Conservation (phyloP, 1,140 invertebrate species). For the Rhizoglyphus robini region DNA sequence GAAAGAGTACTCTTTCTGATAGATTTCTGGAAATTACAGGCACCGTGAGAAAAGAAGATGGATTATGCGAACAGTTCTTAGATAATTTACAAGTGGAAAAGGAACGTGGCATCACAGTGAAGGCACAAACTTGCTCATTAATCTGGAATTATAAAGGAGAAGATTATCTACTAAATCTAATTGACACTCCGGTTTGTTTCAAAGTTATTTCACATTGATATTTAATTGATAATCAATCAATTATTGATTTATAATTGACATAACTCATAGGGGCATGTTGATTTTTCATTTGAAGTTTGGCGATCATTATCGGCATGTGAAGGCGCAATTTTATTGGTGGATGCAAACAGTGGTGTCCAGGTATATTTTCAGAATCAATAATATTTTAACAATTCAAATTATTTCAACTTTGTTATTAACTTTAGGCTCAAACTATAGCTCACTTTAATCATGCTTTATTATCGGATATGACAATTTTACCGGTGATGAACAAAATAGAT, state of each 20-base stretch:
- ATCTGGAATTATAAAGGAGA: conserved; percentile 46
- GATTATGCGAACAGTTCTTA: conserved; percentile 52
- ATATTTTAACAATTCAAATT: background rate
- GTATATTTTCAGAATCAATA: background rate
- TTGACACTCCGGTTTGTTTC: conserved; percentile 75
- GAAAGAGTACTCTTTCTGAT: conserved; percentile 33
- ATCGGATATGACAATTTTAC: conserved; percentile 65
- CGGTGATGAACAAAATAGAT: conserved; percentile 94
- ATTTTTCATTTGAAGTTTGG: conserved; percentile 88
- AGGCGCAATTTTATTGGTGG: conserved; percentile 84
- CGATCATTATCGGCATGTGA: conserved; percentile 76
- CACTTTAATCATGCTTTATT: conserved; percentile 86
- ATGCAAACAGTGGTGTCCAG: conserved; percentile 85
- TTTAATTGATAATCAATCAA: background rate
- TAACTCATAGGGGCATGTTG: conserved; percentile 82
- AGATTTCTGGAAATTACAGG: conserved; percentile 34
- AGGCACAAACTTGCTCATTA: conserved; percentile 87
- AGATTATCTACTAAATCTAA: conserved; percentile 80
- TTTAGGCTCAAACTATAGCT: conserved; percentile 78
- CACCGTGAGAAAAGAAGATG: conserved; percentile 51
- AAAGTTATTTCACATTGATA: conserved; percentile 8
- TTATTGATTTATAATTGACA: conserved; percentile 14
- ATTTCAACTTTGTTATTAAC: background rate
- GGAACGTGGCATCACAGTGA: conserved; percentile 93
- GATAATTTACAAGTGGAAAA: conserved; percentile 79